Base-by-base conservation (phyloP, 2,888 invertebrate genomes). In the Seira sanloemensis region DNA sequence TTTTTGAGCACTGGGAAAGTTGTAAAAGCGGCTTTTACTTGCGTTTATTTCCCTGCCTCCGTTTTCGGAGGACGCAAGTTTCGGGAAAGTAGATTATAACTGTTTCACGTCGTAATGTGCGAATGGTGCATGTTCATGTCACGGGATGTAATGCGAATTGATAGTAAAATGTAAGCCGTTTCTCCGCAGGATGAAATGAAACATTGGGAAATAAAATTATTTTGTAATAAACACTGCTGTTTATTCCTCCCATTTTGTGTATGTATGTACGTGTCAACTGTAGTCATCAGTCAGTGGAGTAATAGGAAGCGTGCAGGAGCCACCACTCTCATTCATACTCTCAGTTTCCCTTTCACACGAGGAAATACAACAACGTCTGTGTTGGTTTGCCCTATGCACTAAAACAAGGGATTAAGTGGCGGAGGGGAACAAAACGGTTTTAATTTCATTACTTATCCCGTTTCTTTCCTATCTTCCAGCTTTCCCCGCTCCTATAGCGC, bases 391-490 rank as follows among this genome's bases (percentile, higher is more conserved):
- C 23, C 19, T 37, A 50, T 21, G 2, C 16, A 21, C 16, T 62
- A 5, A n/a, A 26, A 73, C 72, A 62, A 46, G 58, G 77, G 77
- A 83, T 83, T 83, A 83, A 77, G 78, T 58, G 78, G 23, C 76
- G 26, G 65, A 54, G 62, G 37, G 50, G 72, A 77, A 75, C 75
- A 81, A 81, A 77, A 76, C 50, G 82, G 82, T 71, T 82, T 82
- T 82, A 82, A 82, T 82, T 82, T 82, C 76, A 81, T 76, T 82
- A 75, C 76, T 74, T 80, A 62, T 75, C 80, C 68, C n/a, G n/a
- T n/a, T n/a, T n/a, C n/a, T n/a, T n/a, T n/a, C n/a, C n/a, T n/a
- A n/a, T n/a, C n/a, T n/a, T n/a, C n/a, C n/a, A n/a, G n/a, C n/a
- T n/a, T n/a, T n/a, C n/a, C n/a, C n/a, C n/a, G n/a, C n/a, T n/a